Evolutionary conservation across 2,113 vertebrate genomes (phyloP).

Genomic region (Leucopsar rothschildi): DNA sequence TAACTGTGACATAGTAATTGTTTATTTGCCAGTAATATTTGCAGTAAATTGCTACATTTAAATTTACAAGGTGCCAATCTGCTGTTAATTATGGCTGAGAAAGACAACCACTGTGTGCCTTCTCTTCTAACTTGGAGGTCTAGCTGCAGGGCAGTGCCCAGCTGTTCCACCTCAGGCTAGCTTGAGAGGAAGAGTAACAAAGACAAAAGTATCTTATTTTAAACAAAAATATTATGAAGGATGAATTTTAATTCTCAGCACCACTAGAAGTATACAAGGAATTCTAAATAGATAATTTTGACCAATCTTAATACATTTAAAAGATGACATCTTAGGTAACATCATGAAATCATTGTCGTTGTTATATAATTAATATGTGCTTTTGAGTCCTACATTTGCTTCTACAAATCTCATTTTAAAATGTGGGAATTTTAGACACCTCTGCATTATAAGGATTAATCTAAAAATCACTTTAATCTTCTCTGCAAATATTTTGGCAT

Average conservation of each 20-base stretch:
- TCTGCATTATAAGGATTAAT: background rate
- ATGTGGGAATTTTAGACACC: background rate
- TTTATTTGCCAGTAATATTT: conserved; percentile 24
- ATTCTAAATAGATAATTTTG: background rate
- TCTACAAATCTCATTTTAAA: background rate
- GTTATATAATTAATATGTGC: background rate
- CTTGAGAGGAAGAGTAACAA: background rate
- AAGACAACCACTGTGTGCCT: background rate
- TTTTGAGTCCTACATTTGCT: background rate
- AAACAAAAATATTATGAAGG: background rate
- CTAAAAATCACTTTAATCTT: background rate
- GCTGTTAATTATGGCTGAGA: background rate
- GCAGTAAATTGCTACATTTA: background rate
- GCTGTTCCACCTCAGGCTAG: background rate
- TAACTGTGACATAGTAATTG: background rate
- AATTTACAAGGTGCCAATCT: background rate
- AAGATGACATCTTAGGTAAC: background rate
- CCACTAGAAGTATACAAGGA: background rate
- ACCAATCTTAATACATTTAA: background rate
- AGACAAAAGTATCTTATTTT: background rate
- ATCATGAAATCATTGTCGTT: background rate
- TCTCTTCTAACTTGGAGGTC: background rate
- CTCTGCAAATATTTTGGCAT: conserved; percentile 21
- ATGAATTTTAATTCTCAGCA: background rate
- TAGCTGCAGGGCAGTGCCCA: background rate